Percentiles rank a stretch among this genome's conserved stretches.
phyloP scores from a whole-genome alignment of 2,797 vertebrate genomes.

The Phyllotis vaccarum region DNA sequence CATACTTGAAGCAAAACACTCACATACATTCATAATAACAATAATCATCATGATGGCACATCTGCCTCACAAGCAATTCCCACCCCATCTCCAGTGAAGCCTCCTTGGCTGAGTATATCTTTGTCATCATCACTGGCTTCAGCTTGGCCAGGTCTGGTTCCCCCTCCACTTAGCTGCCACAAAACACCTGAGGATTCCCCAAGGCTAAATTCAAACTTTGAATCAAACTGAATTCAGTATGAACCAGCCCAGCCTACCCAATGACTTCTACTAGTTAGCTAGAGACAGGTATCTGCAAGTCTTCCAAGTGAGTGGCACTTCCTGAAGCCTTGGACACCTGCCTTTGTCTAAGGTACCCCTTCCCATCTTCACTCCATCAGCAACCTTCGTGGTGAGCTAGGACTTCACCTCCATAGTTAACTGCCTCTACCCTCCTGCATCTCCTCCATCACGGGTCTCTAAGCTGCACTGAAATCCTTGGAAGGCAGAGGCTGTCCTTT shows the following conservation, averaged over 20 bases:
- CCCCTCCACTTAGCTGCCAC: not conserved
- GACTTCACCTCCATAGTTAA: not conserved
- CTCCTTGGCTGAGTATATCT: not conserved
- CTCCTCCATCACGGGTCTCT: not conserved
- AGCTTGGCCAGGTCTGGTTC: not conserved
- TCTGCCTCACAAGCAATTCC: not conserved
- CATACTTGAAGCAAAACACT: not conserved
- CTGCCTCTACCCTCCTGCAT: not conserved
- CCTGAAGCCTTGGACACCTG: not conserved
- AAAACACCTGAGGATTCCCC: not conserved
- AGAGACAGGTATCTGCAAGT: not conserved
- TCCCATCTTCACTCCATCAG: not conserved
- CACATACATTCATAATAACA: not conserved
- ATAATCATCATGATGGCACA: not conserved
- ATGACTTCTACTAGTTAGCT: not conserved
- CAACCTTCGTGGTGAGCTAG: not conserved
- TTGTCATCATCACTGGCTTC: not conserved
- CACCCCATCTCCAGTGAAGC: not conserved
- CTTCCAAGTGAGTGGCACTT: not conserved
- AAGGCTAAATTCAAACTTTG: conserved; percentile 6
- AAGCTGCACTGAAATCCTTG: not conserved
- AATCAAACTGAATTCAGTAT: not conserved
- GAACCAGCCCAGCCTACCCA: not conserved
- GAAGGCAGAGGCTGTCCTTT: not conserved
- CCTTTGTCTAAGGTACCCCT: not conserved